phyloP scores from a whole-genome alignment of 2,113 vertebrate genomes.

The Galbula dea region DNA sequence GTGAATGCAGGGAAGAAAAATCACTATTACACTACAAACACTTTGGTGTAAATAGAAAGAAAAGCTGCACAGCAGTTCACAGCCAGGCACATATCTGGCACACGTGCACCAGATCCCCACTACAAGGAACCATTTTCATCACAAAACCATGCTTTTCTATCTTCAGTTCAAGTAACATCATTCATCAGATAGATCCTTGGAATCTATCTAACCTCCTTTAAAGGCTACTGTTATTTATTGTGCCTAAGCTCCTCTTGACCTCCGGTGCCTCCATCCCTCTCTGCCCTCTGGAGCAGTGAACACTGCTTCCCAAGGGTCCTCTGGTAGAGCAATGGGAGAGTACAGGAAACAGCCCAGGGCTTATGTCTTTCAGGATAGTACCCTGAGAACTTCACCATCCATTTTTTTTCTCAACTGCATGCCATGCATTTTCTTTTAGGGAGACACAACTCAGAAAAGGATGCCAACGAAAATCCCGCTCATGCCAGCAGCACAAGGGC shows the following conservation, averaged over 20 bases:
- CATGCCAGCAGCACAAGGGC: not conserved
- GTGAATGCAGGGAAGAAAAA: not conserved
- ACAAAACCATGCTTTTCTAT: not conserved
- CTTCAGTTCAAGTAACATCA: not conserved
- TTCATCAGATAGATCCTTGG: not conserved
- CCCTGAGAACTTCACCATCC: not conserved
- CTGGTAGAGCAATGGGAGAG: not conserved
- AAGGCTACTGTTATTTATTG: accelerated
- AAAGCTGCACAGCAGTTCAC: not conserved
- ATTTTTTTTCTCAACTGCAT: not conserved
- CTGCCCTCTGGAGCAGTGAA: not conserved
- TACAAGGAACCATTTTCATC: not conserved
- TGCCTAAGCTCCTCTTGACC: not conserved
- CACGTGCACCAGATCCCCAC: not conserved
- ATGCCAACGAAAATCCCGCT: not conserved
- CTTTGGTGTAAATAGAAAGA: not conserved
- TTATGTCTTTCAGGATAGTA: not conserved
- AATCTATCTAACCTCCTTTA: not conserved
- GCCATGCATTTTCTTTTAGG: not conserved
- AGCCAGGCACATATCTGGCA: not conserved
- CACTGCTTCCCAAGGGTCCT: not conserved
- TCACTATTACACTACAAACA: not conserved
- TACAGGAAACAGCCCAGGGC: not conserved
- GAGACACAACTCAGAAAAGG: not conserved
- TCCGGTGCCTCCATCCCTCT: not conserved